Evolutionary conservation across 2,797 vertebrate genomes (phyloP), one percentile per base, ranked within the genome.

Genomic region (Microctenopoma lineatum): DNA sequence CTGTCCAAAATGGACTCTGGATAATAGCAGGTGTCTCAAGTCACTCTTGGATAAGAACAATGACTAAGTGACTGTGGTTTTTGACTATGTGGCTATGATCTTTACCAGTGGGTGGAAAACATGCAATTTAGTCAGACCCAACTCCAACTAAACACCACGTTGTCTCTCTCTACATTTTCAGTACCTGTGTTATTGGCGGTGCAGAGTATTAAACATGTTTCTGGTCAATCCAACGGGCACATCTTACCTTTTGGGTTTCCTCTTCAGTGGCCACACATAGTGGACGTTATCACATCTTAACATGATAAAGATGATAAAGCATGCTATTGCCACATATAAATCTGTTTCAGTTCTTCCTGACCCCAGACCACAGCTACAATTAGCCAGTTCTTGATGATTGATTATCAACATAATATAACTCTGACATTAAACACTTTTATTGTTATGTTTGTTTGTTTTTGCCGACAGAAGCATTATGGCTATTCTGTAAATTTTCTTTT

Each of bases 21-120:
- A 21, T 65, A 63, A 77, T 58, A 36, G n/a, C 36, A 53, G 57
- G 75, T 73, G 82, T 73, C 65, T 81, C 68, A 58, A 59, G 67
- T 59, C 51, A 72, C 42, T 64, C 47, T 46, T 41, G 47, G 47
- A 59, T 59, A 53, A 74, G 39, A 79, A 63, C 48, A 27, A 29
- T 58, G 71, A 83, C 70, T 36, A 47, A 73, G 50, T 61, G 65
- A 26, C 45, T 66, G 18, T 34, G 5, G 26, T 59, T 59, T 51
- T 18, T 63, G 71, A 83, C 70, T 36, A 47, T 70, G 46, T 61
- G 65, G 21, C 45, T 66, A 25, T 34, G 5, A 53, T 63, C 42
- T 53, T 50, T 10, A 53, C 21, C n/a, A 44, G 46, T 45, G n/a
- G 48, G 54, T 54, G 62, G 53, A 60, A 67, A 80, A 80, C 14